Evolutionary conservation across 2,888 invertebrate genomes (phyloP).

Genomic region (Chalcosyrphus nemorum): DNA sequence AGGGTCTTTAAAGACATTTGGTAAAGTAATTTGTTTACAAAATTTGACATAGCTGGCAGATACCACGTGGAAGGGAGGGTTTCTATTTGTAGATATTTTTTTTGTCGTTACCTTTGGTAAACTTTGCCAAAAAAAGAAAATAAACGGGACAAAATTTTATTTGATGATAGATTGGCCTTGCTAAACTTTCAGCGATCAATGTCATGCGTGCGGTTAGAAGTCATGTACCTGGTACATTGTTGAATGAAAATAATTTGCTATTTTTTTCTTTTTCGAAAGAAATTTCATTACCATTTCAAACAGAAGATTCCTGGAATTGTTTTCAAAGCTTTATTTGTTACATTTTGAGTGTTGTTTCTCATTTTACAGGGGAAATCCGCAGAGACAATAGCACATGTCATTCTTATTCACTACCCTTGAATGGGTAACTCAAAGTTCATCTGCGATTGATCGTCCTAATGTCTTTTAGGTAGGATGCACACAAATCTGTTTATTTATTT

Average conservation of each 20-base stretch:
- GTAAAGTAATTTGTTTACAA: constrained; percentile 24
- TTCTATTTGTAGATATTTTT: not conserved
- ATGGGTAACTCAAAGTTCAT: not conserved
- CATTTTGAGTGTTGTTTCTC: too few species aligned
- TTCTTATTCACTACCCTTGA: not conserved
- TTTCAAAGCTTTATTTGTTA: not conserved
- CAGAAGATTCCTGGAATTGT: not conserved
- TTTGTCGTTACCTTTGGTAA: too few species aligned
- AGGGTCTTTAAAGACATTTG: not conserved
- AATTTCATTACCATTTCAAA: not conserved
- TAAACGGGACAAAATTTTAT: not conserved
- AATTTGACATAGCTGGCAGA: constrained; percentile 1
- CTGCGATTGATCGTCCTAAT: not conserved
- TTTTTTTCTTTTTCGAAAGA: not conserved
- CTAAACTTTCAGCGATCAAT: not conserved
- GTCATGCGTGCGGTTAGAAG: not conserved
- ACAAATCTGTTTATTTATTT: not conserved
- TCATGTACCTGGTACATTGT: not conserved
- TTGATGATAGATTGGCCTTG: constrained; percentile 1
- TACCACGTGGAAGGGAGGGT: not conserved
- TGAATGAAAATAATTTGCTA: not conserved
- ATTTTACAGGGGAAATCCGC: not conserved
- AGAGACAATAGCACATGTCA: not conserved
- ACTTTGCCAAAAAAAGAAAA: too few species aligned
- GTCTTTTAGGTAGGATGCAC: not conserved